Evolutionary conservation across 1,140 invertebrate genomes (phyloP), one percentile per base, ranked within the genome.

Genomic region (Papilio polyxenes): DNA sequence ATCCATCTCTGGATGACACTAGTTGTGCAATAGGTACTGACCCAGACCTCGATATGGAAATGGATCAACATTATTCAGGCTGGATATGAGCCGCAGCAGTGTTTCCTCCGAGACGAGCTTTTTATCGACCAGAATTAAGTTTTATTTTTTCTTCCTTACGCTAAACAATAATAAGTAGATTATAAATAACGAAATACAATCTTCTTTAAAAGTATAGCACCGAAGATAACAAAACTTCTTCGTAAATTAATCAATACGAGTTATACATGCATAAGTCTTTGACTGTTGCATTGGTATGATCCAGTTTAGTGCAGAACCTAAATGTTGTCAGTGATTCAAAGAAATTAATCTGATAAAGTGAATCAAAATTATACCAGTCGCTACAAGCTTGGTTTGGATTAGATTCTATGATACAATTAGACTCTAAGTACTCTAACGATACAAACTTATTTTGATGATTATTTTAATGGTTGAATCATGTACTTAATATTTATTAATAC

Each of bases 21-120:
- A 40, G 78, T 80, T 80, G 78, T 44, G 78, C 59, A 80, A 40
- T 23, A 78, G 59, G 78, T 80, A 80, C 15, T 56, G 75, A 80
- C 78, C 78, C 59, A 80, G 59, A 80, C 78, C 78, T 65, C 3
- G 44, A 80, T 80, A 72, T 23, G 65, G 65, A 62, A 62, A 62
- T 20, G 59, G 59, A 62, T 9, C 56, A 59, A 8, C n/a, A n/a
- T n/a, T 59, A 59, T 51, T 3, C 2, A 51, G 2, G 3, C 40
- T 44, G 40, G 40, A 44, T 44, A 44, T 44, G 40, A 7, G 40
- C 4, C 1, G 40, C 40, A 3, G 7, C 40, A 44, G 40, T 44
- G 3, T 3, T 7, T 31, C 40, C 40, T 4, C 40, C 40, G 0
- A 44, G 40, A 44, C 0, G 40, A 44, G 40, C 40, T 31, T 31